Conservation (phyloP, 2,113 vertebrate genomes). For the Willisornis vidua region DNA sequence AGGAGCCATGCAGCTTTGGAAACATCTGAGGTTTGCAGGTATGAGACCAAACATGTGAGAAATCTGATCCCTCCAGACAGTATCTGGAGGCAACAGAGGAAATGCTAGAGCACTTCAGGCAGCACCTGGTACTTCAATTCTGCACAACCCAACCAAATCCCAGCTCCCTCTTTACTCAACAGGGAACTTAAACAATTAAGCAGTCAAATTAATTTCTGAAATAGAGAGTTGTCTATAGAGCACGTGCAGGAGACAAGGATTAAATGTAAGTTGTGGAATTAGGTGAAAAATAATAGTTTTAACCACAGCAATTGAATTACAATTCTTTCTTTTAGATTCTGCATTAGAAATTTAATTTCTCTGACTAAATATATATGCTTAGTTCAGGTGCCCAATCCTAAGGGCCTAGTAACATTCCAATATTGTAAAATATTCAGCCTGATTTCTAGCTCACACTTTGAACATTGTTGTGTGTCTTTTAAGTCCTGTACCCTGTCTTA, state of each 20-base stretch:
- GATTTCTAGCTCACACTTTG: background rate
- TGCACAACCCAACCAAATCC: background rate
- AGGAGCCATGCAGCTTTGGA: background rate
- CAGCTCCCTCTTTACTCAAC: background rate
- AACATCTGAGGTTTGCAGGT: background rate
- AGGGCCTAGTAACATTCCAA: fast-evolving
- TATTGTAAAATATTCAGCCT: background rate
- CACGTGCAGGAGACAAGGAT: background rate
- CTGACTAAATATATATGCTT: background rate
- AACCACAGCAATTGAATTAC: background rate
- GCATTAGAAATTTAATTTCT: background rate
- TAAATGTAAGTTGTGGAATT: background rate
- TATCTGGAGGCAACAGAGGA: background rate
- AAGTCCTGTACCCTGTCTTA: background rate
- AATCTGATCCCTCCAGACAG: background rate
- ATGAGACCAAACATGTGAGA: background rate
- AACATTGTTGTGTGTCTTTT: background rate
- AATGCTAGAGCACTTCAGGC: background rate
- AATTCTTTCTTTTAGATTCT: background rate
- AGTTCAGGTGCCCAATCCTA: background rate
- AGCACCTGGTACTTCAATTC: background rate
- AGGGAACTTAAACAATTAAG: background rate
- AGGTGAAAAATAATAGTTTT: background rate
- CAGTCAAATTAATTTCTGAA: background rate
- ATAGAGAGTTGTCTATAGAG: background rate